Conservation (phyloP, 2,888 invertebrate species). For the Drosophila nr. perissopoda region DNA sequence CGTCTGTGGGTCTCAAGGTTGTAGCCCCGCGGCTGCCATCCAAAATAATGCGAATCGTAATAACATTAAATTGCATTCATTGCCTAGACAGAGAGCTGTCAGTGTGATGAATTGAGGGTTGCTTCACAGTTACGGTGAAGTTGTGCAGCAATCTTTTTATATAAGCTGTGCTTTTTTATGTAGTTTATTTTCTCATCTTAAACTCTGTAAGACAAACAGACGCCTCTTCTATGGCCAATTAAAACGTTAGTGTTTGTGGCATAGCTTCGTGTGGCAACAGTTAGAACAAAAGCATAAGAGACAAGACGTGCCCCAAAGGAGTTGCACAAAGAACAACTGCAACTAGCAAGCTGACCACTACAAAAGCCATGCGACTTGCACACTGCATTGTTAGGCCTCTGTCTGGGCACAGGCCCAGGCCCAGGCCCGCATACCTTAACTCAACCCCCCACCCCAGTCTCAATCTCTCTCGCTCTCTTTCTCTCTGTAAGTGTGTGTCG, state of each 20-base stretch:
- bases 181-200: slow-evolving; percentile 8
- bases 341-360: slow-evolving; percentile 65
- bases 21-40: slow-evolving; percentile 25
- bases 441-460: background rate
- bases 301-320: slow-evolving; percentile 49
- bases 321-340: slow-evolving; percentile 28
- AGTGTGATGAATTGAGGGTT: slow-evolving; percentile 35
- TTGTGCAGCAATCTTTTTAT: background rate
- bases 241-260: slow-evolving; percentile 37
- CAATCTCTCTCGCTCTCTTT: background rate
- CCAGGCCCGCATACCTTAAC: background rate
- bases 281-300: slow-evolving; percentile 67
- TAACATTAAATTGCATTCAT: slow-evolving; percentile 71
- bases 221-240: slow-evolving; percentile 52
- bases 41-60: slow-evolving; percentile 53
- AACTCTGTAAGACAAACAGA: slow-evolving; percentile 49
- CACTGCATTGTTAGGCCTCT: slow-evolving; percentile 60
- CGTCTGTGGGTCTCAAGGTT: slow-evolving; percentile 66
- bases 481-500: background rate
- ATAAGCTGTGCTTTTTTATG: background rate
- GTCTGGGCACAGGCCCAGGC: background rate
- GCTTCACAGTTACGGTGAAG: background rate
- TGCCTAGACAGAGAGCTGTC: slow-evolving; percentile 37
- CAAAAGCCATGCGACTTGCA: slow-evolving; percentile 59
- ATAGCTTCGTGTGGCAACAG: slow-evolving; percentile 50